These are phyloP conservation scores for Beris chalybata DNA, from an alignment of 2,888 invertebrate species.

Conservation along the genomic window DNA sequence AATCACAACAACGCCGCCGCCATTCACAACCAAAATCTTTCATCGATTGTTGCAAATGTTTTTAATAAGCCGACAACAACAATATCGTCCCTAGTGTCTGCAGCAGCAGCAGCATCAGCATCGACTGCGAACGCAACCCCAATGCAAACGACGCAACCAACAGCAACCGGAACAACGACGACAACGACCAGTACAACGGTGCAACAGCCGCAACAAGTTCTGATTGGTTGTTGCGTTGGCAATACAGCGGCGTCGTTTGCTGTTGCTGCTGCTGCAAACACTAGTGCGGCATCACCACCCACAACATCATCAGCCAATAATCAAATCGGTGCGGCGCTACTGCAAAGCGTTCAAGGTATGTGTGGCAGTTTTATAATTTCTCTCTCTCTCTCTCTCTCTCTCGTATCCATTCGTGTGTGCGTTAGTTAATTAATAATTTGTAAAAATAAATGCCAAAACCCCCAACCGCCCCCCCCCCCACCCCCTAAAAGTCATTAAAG, in stretches of 20 bases:
- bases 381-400: conserved; percentile 14
- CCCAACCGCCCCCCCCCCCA: no score
- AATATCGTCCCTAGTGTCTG: neutral
- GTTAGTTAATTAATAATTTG: no score
- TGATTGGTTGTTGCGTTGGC: neutral
- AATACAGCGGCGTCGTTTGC: neutral
- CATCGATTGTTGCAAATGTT: conserved; percentile 33
- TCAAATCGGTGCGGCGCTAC: conserved; percentile 48
- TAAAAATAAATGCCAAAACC: no score
- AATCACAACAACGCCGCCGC: neutral
- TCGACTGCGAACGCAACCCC: conserved; percentile 30
- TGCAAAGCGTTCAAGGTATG: conserved; percentile 58
- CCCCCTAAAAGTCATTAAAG: no score
- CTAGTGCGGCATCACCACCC: conserved; percentile 3
- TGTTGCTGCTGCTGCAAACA: conserved; percentile 30
- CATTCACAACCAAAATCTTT: neutral
- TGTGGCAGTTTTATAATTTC: conserved; percentile 32
- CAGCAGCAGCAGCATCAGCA: conserved; percentile 18
- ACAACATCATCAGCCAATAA: conserved; percentile 14
- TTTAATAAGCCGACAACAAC: conserved; percentile 19
- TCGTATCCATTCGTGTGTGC: no score
- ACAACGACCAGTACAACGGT: conserved; percentile 28
- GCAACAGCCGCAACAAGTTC: conserved; percentile 1
- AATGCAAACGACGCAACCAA: neutral
- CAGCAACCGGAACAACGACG: neutral